phyloP scores from a whole-genome alignment of 2,888 invertebrate genomes.

The Lasiommata megera region DNA sequence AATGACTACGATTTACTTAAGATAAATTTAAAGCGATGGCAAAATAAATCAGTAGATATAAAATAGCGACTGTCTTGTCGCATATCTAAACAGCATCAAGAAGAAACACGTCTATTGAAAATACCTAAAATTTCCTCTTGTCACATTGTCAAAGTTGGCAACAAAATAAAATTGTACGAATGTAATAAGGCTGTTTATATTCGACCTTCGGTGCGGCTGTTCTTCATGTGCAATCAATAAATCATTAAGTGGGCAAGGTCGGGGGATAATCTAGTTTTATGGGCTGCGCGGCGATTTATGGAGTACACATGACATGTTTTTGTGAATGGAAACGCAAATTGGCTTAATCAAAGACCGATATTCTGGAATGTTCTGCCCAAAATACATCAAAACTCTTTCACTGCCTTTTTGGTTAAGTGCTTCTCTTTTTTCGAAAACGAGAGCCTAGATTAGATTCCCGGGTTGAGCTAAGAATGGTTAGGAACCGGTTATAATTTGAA shows the following conservation, averaged over 20 bases:
- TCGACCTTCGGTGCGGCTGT: conserved; percentile 18
- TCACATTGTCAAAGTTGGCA: conserved; percentile 12
- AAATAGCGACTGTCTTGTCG: not conserved
- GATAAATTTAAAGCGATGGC: too few species aligned
- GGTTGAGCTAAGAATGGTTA: too few species aligned
- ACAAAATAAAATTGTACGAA: conserved; percentile 17
- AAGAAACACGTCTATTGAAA: not conserved
- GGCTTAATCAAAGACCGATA: conserved; percentile 1
- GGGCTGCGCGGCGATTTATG: conserved; percentile 46
- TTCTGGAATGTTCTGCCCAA: not conserved
- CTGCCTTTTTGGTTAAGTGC: too few species aligned
- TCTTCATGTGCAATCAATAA: conserved; percentile 29
- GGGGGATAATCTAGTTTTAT: conserved; percentile 31
- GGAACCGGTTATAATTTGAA: too few species aligned
- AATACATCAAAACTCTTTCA: too few species aligned
- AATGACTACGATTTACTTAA: too few species aligned
- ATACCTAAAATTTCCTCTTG: not conserved
- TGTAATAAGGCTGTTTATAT: conserved; percentile 17
- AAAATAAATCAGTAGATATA: too few species aligned
- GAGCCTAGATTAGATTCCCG: too few species aligned
- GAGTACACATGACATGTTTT: conserved; percentile 30
- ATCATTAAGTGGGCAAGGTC: conserved; percentile 31
- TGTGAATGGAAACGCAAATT: conserved; percentile 20
- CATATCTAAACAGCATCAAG: not conserved
- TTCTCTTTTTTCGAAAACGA: too few species aligned